These are phyloP conservation scores for Meteorus sp. DNA, from an alignment of 1,140 invertebrate species.

Conservation along the genomic window DNA sequence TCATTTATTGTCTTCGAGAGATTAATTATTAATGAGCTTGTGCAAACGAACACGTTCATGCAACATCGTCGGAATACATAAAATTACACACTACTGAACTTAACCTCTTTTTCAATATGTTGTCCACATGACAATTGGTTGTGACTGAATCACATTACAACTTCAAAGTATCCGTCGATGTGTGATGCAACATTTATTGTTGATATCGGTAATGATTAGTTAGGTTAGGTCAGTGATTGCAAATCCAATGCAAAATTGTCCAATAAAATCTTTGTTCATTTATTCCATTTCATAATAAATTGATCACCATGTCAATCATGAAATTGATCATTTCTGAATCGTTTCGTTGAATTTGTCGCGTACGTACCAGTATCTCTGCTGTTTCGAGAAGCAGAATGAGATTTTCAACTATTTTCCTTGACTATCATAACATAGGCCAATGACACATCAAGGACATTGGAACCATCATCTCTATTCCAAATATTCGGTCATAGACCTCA, in stretches of 20 bases:
- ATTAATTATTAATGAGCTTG: neutral
- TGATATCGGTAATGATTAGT: too few species aligned
- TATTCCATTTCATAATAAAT: too few species aligned
- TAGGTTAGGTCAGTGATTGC: too few species aligned
- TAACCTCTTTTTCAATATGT: conserved; percentile 36
- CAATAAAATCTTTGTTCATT: too few species aligned
- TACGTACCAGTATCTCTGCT: neutral
- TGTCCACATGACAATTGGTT: neutral
- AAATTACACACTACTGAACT: conserved; percentile 37
- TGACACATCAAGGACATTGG: neutral
- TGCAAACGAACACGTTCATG: too few species aligned
- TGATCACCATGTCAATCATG: too few species aligned
- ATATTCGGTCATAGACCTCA: conserved; percentile 17
- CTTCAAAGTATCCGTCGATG: too few species aligned
- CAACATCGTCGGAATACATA: too few species aligned
- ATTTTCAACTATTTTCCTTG: conserved; percentile 9
- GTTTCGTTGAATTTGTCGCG: conserved; percentile 5
- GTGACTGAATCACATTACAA: neutral
- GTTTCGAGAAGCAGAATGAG: too few species aligned
- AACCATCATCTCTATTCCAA: neutral
- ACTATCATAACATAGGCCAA: neutral
- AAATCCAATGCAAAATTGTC: too few species aligned
- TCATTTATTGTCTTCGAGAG: too few species aligned
- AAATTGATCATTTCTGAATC: conserved; percentile 11
- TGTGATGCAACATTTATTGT: too few species aligned